phyloP scores from a whole-genome alignment of 2,113 vertebrate species.

The Leucopsar rothschildi region DNA sequence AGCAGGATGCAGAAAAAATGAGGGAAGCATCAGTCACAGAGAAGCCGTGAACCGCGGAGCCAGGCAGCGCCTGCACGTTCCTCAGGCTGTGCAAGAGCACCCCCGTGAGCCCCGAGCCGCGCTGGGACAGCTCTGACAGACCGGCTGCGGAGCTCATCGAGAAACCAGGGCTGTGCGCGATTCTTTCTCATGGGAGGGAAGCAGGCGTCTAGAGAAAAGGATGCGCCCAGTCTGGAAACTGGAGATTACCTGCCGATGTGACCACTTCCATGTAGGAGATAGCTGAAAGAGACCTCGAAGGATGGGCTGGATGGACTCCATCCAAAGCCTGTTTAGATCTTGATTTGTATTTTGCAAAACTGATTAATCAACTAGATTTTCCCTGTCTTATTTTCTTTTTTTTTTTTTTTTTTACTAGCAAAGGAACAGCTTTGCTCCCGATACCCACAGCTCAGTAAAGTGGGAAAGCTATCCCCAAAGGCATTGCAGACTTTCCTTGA shows the following conservation, averaged over 20 bases:
- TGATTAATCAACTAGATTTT: not conserved
- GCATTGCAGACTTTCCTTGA: constrained; percentile 74
- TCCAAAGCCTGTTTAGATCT: not conserved
- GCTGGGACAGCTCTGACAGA: not conserved
- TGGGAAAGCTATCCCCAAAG: constrained; percentile 52
- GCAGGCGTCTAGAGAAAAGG: not conserved
- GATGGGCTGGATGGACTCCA: not conserved
- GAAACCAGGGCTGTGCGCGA: not conserved
- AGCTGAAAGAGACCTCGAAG: not conserved
- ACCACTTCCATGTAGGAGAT: not conserved
- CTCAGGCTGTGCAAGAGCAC: constrained; percentile 38
- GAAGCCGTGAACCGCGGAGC: fast-evolving
- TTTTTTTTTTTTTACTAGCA: not conserved
- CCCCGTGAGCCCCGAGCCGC: constrained; percentile 38
- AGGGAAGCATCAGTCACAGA: not conserved
- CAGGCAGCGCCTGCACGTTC: not conserved
- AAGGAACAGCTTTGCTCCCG: constrained; percentile 1
- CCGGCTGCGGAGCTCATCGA: not conserved
- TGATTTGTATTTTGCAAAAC: not conserved
- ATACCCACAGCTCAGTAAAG: constrained; percentile 35
- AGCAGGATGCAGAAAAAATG: not conserved
- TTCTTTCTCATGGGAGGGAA: not conserved
- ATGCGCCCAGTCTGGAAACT: not conserved
- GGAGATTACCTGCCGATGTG: not conserved
- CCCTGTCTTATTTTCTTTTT: not conserved